phyloP scores from a whole-genome alignment of 1,140 invertebrate species.

The Phenacoccus solenopsis region DNA sequence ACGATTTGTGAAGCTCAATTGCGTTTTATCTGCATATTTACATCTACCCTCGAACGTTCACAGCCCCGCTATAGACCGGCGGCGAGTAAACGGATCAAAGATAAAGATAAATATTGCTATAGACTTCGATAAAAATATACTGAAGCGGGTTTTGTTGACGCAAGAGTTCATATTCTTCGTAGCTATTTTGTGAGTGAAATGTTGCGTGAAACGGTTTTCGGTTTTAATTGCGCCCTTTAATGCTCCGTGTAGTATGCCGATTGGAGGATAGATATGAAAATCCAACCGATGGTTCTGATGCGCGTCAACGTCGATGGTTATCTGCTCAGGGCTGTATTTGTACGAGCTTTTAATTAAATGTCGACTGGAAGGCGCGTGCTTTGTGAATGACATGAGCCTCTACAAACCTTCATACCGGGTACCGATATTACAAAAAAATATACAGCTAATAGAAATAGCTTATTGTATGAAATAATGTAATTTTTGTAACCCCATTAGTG shows the following conservation, averaged over 20 bases:
- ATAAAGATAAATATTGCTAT: not conserved
- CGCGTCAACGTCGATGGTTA: not conserved
- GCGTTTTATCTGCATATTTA: not conserved
- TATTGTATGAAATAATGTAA: too few species aligned
- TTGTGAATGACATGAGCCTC: too few species aligned
- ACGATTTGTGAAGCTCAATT: slow-evolving; percentile 1
- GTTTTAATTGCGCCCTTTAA: not conserved
- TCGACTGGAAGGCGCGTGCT: not conserved
- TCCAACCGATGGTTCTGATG: too few species aligned
- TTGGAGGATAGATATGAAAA: not conserved
- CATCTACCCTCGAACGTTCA: not conserved
- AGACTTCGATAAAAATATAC: not conserved
- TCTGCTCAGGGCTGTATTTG: too few species aligned
- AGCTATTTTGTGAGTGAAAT: not conserved
- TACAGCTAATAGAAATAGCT: too few species aligned
- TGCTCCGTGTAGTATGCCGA: too few species aligned
- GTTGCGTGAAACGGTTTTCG: not conserved
- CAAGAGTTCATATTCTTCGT: not conserved
- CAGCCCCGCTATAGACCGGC: not conserved
- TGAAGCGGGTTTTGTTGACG: not conserved
- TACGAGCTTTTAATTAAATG: too few species aligned
- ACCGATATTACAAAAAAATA: too few species aligned
- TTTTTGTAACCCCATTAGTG: too few species aligned
- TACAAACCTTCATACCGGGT: too few species aligned
- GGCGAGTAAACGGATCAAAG: not conserved